Base-by-base conservation (phyloP, 1,140 invertebrate genomes). In the Drosophila nigrodunni region DNA sequence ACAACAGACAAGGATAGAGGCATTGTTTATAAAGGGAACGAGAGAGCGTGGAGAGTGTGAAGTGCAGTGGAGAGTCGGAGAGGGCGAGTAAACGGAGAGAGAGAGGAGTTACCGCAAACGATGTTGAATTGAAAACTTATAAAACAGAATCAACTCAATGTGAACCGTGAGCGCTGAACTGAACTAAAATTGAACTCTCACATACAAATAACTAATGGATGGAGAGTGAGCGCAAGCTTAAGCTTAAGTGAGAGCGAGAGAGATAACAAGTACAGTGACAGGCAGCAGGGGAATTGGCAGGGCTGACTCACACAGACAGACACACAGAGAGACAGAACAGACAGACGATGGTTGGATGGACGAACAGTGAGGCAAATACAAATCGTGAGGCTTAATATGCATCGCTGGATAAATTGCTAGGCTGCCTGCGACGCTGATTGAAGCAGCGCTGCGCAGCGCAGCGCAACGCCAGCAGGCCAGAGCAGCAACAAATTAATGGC, bases 321-420 rank as follows among this genome's bases (percentile, higher is more conserved):
- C 65, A 60, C 37, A 62, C 52, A 58, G 43, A 18, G 41, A 30
- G 37, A 52, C 39, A 57, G 15, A 44, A 59, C 46, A 9, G 13
- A 35, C 49, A 74, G 46, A 69, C 80, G 65, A 30, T 30, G 49
- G 18, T 35, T 15, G 35, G 11, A 55, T 18, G 43, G 46, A 57
- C 30, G 15, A 15, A 62, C 35, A 34, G 50, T 18, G 82, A 74
- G 61, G 78, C 80, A 89, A 83, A 89, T 87, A 87, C 83, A 88
- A 88, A 88, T 89, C 83, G 83, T 88, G 83, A 88, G 83, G 83
- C 85, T 88, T 88, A 89, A 88, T 88, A 88, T 88, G 83, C 83
- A 88, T 88, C 85, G 83, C 85, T 88, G 83, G 80, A 89, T 88
- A 88, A 88, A 88, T 88, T 88, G 83, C 83, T 89, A 73, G 85